Base-by-base conservation (phyloP, 2,888 invertebrate genomes). In the Tenthredo distinguenda region DNA sequence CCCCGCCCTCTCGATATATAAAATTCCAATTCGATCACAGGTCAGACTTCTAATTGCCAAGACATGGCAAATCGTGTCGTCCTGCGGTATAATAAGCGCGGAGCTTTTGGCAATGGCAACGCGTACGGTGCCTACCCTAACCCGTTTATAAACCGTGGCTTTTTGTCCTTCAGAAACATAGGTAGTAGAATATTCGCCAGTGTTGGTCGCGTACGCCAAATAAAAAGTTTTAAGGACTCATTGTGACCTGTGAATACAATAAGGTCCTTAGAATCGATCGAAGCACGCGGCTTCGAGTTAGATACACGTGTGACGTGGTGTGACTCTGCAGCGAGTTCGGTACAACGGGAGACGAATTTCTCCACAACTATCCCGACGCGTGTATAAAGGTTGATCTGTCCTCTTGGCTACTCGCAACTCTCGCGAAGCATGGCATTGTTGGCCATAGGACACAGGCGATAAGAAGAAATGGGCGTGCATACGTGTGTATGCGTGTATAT, bases 241-340 rank as follows among this genome's bases (percentile, higher is more conserved):
- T 81, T 81, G 81, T 62, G n/a, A 58, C 37, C 58, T 21, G 77
- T 37, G 12, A 21, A 40, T 62, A 81, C 81, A 81, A 81, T 81
- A 34, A 77, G 62, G 81, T 81, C 81, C 62, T 81, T 81, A 81
- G 62, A 81, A 81, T 58, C 81, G 81, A 81, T 62, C 15, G 40
- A 81, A 47, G 62, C 62, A 62, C 62, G 71, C 71, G 82, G 92
- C 92, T 91, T 90, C 91, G 91, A 68, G 68, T 34, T 68, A 68
- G 68, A 68, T 68, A 68, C 68, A 89, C 87, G 76, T 21, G 50
- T 76, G 55, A 55, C 55, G n/a, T 7, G 18, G 18, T n/a, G 55
- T 55, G n/a, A 55, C 55, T 55, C 18, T 55, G n/a, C 7, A 55
- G 1, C 6, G n/a, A 55, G 55, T 55, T 55, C 7, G n/a, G n/a